A percentile compares a stretch with the other conserved stretches of the same genome.
phyloP scores from a whole-genome alignment of 2,113 vertebrate species.

The Laterallus jamaicensis region DNA sequence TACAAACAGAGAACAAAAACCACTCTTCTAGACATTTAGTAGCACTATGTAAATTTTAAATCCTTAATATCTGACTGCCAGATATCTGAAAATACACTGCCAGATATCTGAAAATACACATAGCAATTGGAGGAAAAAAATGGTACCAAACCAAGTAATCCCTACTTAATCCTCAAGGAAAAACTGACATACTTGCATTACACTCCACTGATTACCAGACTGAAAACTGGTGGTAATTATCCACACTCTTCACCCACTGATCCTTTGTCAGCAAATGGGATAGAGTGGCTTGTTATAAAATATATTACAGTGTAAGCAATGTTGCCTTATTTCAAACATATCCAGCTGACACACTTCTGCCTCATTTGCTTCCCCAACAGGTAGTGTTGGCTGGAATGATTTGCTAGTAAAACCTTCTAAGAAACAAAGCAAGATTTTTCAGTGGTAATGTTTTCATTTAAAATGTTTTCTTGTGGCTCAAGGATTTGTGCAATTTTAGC shows the following conservation, averaged over 20 bases:
- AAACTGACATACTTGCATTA: not conserved
- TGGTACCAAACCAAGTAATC: not conserved
- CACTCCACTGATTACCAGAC: not conserved
- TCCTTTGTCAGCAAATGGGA: not conserved
- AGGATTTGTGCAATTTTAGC: not conserved
- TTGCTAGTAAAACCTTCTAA: not conserved
- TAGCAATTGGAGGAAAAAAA: not conserved
- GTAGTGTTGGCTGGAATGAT: not conserved
- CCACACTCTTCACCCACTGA: not conserved
- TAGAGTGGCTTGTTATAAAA: not conserved
- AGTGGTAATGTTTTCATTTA: not conserved
- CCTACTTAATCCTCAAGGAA: not conserved
- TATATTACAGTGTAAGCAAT: not conserved
- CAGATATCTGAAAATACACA: not conserved
- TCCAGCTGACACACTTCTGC: not conserved
- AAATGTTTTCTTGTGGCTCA: not conserved
- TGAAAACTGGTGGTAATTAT: not conserved
- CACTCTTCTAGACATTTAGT: not conserved
- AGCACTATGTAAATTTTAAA: not conserved
- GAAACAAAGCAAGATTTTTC: not conserved
- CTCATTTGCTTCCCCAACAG: not conserved
- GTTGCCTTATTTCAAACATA: not conserved
- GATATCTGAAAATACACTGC: not conserved
- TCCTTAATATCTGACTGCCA: not conserved
- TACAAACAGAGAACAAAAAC: not conserved